Evolutionary conservation across 1,140 invertebrate genomes (phyloP).

Genomic region (Scaptomyza hsui): DNA sequence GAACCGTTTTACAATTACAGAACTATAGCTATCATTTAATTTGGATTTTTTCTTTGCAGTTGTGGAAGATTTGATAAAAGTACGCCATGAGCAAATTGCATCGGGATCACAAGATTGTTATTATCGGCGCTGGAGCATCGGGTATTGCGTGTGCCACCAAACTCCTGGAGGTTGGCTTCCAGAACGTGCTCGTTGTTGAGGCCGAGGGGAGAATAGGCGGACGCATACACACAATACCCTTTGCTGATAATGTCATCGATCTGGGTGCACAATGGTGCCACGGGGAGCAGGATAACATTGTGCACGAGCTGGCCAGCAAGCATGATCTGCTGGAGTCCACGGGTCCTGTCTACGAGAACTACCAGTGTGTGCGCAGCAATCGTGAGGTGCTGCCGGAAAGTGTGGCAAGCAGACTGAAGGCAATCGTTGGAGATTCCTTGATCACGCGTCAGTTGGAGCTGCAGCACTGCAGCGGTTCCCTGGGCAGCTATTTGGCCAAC

Average conservation of each 20-base stretch:
- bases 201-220: conserved; percentile 90
- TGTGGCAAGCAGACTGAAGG: conserved; percentile 68
- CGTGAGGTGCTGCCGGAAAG: conserved; percentile 78
- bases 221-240: conserved; percentile 87
- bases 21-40: background rate
- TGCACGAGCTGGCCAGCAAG: conserved; percentile 88
- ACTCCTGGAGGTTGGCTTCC: conserved; percentile 85
- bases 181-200: conserved; percentile 87
- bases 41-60: conserved; percentile 25
- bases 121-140: conserved; percentile 87
- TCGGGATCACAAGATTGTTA: conserved; percentile 84
- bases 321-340: conserved; percentile 85
- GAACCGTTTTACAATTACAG: too few species aligned
- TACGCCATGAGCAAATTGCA: conserved; percentile 57
- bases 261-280: conserved; percentile 93
- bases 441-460: conserved; percentile 72
- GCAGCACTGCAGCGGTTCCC: conserved; percentile 74
- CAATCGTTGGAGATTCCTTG: conserved; percentile 74
- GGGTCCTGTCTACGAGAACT: conserved; percentile 68
- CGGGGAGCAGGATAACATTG: conserved; percentile 90
- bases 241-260: conserved; percentile 88
- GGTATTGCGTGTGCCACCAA: conserved; percentile 87
- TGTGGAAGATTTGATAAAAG: conserved; percentile 16
- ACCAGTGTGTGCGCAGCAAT: conserved; percentile 83
- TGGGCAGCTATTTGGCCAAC: conserved; percentile 84